Evolutionary conservation across 2,797 vertebrate species (phyloP).

Genomic region (Smutsia gigantea): DNA sequence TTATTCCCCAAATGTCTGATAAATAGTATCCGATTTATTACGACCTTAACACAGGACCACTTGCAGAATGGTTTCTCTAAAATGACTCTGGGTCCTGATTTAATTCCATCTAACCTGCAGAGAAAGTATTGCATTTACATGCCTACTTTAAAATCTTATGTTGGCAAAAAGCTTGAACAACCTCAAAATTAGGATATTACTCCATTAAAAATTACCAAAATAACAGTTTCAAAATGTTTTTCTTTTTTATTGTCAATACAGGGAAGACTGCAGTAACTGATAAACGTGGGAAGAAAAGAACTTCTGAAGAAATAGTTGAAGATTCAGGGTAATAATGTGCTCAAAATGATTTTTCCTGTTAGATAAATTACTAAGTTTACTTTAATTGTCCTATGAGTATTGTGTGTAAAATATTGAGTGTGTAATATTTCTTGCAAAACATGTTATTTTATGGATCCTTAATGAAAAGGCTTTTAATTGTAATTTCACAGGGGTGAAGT

Average conservation of each 20-base stretch:
- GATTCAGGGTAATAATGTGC: slow-evolving; percentile 87
- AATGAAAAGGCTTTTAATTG: slow-evolving; percentile 42
- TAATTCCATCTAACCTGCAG: not conserved
- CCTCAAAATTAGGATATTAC: not conserved
- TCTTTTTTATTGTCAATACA: slow-evolving; percentile 77
- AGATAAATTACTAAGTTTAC: not conserved
- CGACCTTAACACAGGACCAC: not conserved
- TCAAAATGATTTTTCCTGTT: slow-evolving; percentile 44
- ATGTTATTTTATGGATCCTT: slow-evolving; percentile 40
- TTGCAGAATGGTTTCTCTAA: slow-evolving; percentile 11
- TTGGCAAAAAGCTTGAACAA: not conserved
- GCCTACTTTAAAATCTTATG: slow-evolving; percentile 29
- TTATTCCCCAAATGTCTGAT: not conserved
- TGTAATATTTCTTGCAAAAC: slow-evolving; percentile 39
- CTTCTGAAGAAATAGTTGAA: slow-evolving; percentile 73
- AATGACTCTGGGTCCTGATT: not conserved
- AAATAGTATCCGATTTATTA: not conserved
- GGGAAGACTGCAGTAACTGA: slow-evolving; percentile 80
- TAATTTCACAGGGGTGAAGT: slow-evolving; percentile 91
- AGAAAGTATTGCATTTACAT: not conserved
- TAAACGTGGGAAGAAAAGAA: slow-evolving; percentile 88
- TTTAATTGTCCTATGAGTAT: not conserved
- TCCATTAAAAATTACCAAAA: slow-evolving; percentile 11
- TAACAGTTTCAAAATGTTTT: not conserved
- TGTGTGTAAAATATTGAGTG: slow-evolving; percentile 17